Base-by-base conservation (phyloP, 2,113 vertebrate genomes). In the Columbina picui region DNA sequence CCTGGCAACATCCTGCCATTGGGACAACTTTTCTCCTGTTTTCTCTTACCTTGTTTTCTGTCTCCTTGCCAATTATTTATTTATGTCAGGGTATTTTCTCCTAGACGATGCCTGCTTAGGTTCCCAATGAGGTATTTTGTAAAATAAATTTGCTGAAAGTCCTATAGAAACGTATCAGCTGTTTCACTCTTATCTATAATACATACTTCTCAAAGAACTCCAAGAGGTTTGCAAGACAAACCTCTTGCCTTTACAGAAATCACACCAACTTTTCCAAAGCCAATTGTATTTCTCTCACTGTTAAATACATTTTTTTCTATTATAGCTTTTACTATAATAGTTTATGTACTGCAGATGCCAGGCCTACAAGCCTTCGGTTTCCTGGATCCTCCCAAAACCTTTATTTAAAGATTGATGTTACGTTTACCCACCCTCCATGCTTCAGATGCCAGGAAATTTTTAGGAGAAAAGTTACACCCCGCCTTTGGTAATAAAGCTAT, bases 401-500 rank as follows among this genome's bases (percentile, higher is more conserved):
- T 56, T 89, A 70, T 94, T 75, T 75, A 52, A 81, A 87, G 84
- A 89, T 39, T 82, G 68, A 75, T 91, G 73, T 38, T 71, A 27
- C 36, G 71, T 89, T 91, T 96, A 75, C 82, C 56, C 56, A 85
- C 30, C 41, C 53, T 68, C 65, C 30, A 41, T 55, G 65, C 87
- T 86, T 92, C 89, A 82, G 41, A 38, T 47, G 30, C 74, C 87
- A 79, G 70, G 23, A 81, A 91, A 87, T 75, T 75, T 89, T 94
- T 59, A 87, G 91, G 65, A 82, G 84, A 79, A 89, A 64, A 4
- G 56, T 75, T 89, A 78, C 52, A 71, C 69, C 10, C 69, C 60
- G 77, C 92, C 93, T 93, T 82, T 67, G 81, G 92, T 74, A 82
- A 94, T 36, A 49, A 56, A 91, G 64, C 60, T 84, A 91, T 94